These are phyloP conservation scores for Chloroceryle amazona DNA, from an alignment of 2,797 vertebrate genomes.

Conservation along the genomic window DNA sequence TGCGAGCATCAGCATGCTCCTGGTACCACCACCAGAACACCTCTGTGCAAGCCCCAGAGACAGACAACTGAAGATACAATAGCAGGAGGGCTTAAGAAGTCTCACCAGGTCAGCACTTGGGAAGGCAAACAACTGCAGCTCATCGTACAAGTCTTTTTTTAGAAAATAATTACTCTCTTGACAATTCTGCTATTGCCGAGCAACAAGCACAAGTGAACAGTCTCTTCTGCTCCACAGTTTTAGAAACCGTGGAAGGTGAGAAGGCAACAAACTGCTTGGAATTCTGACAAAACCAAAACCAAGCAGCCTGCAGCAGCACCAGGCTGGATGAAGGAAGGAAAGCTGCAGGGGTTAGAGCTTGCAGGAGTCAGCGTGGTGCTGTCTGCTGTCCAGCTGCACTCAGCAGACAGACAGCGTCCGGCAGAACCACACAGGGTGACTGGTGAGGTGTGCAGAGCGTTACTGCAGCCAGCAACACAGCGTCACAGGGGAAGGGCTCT, in stretches of 20 bases:
- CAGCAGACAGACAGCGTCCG: not conserved
- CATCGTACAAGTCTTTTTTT: not conserved
- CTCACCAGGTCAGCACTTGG: not conserved
- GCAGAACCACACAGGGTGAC: rapidly evolving
- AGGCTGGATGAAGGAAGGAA: not conserved
- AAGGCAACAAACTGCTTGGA: rapidly evolving
- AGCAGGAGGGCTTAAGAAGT: not conserved
- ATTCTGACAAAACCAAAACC: not conserved
- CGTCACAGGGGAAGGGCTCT: not conserved
- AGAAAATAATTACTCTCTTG: not conserved
- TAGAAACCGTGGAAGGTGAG: not conserved
- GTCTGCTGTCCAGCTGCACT: not conserved
- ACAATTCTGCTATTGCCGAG: not conserved
- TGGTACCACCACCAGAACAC: not conserved
- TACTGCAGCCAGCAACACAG: not conserved
- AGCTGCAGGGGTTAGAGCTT: too few species aligned
- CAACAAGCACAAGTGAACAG: not conserved
- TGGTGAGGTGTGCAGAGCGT: rapidly evolving
- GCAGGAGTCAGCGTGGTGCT: not conserved
- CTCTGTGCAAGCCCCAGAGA: not conserved
- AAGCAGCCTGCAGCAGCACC: not conserved
- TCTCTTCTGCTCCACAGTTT: not conserved
- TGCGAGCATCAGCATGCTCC: not conserved
- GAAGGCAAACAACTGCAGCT: not conserved
- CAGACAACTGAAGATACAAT: not conserved